These are phyloP conservation scores for Spongilla lacustris DNA, from an alignment of 37 sponge, comb jelly and placozoan species.

Conservation along the genomic window DNA sequence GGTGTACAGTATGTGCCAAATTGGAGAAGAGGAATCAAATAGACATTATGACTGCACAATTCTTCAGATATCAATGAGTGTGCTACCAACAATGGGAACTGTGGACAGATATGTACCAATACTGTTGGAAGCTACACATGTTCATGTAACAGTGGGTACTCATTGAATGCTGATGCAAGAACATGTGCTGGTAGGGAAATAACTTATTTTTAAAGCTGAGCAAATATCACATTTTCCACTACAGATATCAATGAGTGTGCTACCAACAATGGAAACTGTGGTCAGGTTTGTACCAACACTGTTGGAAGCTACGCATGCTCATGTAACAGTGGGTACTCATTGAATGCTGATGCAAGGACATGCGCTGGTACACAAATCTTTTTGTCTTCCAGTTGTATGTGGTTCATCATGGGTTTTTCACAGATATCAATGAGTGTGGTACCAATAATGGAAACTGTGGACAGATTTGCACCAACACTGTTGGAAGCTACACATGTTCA, in stretches of 20 bases:
- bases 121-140: slow-evolving; percentile 12
- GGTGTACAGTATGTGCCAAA: too few relatives aligned
- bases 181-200: slow-evolving; percentile 19
- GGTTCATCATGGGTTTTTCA: slow-evolving; percentile 8
- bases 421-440: slow-evolving; percentile 28
- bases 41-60: too few relatives aligned
- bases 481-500: slow-evolving; percentile 11
- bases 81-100: neutral
- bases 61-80: slow-evolving; percentile 2
- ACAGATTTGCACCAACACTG: neutral
- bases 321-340: slow-evolving; percentile 21
- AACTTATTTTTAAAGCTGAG: too few relatives aligned
- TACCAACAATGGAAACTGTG: neutral
- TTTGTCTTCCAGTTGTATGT: neutral
- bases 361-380: neutral
- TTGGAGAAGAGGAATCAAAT: too few relatives aligned
- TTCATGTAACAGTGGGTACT: slow-evolving; percentile 13
- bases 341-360: slow-evolving; percentile 13
- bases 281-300: slow-evolving; percentile 11
- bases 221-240: too few relatives aligned
- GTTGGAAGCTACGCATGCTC: slow-evolving; percentile 6
- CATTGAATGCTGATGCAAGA: slow-evolving; percentile 2
- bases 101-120: slow-evolving; percentile 2
- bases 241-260: slow-evolving; percentile 26
- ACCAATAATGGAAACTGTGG: slow-evolving; percentile 17